Evolutionary conservation across 2,797 vertebrate species (phyloP), one percentile per base, ranked within the genome.

Genomic region (Enteromius argenteus): DNA sequence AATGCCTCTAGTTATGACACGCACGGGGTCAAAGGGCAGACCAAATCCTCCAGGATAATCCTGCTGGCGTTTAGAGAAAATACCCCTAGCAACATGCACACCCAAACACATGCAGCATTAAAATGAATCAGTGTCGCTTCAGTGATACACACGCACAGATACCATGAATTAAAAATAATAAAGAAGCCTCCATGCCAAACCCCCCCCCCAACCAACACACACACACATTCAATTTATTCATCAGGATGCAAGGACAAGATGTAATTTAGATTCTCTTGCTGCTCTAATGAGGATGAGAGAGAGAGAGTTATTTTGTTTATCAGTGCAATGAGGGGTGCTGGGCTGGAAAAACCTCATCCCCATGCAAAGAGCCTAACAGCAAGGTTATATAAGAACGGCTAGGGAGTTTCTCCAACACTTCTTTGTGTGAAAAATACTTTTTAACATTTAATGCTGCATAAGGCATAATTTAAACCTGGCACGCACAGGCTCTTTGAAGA

Each of bases 171-270:
- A 81, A 71, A 89, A 86, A 81, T 64, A 35, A 83, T 74, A 85
- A 78, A 84, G 64, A 80, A 49, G n/a, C 42, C 56, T 77, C 84
- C 84, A 78, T 51, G 78, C 76, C 37, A 74, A 79, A 64, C 44
- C 51, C 39, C 68, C 80, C 49, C 67, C 39, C 27, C 27, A 27
- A 27, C 27, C 1, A 27, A 27, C 27, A 27, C 27, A 27, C 27
- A 27, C 27, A 27, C 9, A 8, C 39, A 58, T 81, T 79, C 72
- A 85, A 77, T 85, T 69, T 83, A 80, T 88, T 85, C 71, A 87
- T 88, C 80, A 62, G 80, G 80, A 87, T 85, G 80, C 62, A 75
- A 86, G 71, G 85, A 88, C 83, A 85, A 85, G 85, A 85, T 87
- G 76, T 85, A 76, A 85, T 83, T 87, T 85, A 85, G 87, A 81